Evolutionary conservation across 1,140 invertebrate species (phyloP), one percentile per base, ranked within the genome.

Genomic region (Homalodisca vitripennis): DNA sequence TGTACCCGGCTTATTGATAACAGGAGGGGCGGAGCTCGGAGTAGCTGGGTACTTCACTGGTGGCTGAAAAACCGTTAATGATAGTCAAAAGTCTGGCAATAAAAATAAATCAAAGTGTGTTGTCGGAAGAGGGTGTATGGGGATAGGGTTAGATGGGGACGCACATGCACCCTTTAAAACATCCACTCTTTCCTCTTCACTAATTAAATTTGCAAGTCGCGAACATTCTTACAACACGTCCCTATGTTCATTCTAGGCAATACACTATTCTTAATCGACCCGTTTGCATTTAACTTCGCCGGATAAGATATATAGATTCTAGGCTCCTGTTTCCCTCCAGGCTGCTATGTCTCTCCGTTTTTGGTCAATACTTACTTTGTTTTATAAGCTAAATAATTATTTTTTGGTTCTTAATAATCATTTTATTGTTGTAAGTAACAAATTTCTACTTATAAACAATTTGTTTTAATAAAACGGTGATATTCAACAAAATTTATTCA

Each of bases 51-150:
- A 60, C 55, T 26, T 60, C 10, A 17, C 55, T 60, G 55, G 32
- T 31, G 41, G 32, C 63, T 32, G 34, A 69, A 69, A 72, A 72
- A 53, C 66, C 66, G 48, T 72, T 72, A 72, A 72, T 66, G 71
- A 72, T 69, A 72, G 69, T 63, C 70, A 70, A 72, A 72, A 70
- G 68, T 72, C 68, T 29, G 71, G 71, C 66, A 69, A 72, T 72
- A 72, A 72, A 72, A 72, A 72, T 72, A 72, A 72, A 72, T 72
- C 71, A 72, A 72, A 72, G 46, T 48, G 71, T 47, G 32, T 57
- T 60, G 51, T 63, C 30, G 34, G 20, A n/a, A 66, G 27, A 32
- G 53, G 34, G 68, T 22, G 68, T 46, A 24, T 47, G 10, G 17
- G 20, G 32, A 66, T 46, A 66, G 63, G 63, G 63, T 66, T 66